phyloP scores from a whole-genome alignment of 2,888 invertebrate genomes.

The Nezara viridula region DNA sequence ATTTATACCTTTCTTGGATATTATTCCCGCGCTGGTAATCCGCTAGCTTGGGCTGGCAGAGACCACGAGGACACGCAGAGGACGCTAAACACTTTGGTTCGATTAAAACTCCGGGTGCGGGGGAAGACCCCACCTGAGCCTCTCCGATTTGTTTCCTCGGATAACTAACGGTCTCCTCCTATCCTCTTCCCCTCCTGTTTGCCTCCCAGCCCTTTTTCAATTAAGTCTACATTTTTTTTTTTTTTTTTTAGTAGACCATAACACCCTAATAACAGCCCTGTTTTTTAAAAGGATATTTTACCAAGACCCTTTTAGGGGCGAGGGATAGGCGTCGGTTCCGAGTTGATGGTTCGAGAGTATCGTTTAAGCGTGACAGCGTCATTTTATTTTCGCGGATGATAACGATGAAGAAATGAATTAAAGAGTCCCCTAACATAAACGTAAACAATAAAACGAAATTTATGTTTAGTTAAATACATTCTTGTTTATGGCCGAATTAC shows the following conservation, averaged over 20 bases:
- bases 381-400: not conserved
- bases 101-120: not conserved
- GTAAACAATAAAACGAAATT: not conserved
- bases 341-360: not conserved
- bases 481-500: too few species aligned
- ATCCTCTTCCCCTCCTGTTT: conserved; percentile 31
- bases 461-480: too few species aligned
- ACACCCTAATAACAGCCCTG: conserved; percentile 30
- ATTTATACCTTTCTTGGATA: too few species aligned
- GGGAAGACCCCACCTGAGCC: conserved; percentile 29
- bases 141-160: conserved; percentile 41
- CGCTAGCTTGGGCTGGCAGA: not conserved
- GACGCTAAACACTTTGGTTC: not conserved
- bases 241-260: conserved; percentile 27
- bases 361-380: not conserved
- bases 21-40: not conserved
- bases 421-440: too few species aligned
- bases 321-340: conserved; percentile 44
- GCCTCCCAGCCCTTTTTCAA: conserved; percentile 34
- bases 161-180: conserved; percentile 14
- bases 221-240: conserved; percentile 47
- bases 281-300: conserved; percentile 39
- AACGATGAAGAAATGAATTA: not conserved
- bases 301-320: conserved; percentile 24
- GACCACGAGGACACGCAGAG: not conserved